Base-by-base conservation (phyloP, 2,113 vertebrate species). In the Delphinapterus leucas region DNA sequence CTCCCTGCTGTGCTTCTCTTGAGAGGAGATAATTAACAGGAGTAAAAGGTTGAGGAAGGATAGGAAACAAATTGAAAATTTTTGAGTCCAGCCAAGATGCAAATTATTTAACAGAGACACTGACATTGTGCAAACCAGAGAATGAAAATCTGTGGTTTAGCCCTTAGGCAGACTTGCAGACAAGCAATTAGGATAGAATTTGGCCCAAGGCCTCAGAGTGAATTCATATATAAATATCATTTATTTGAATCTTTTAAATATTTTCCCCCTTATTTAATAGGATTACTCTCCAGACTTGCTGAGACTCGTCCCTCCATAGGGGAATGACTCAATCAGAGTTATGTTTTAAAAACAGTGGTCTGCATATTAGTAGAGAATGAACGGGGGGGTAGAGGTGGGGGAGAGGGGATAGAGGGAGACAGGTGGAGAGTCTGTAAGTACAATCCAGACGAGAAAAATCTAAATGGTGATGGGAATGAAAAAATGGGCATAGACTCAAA, bases 81-180 rank as follows among this genome's bases (percentile, higher is more conserved):
- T 90, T 84, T 94, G 86, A 93, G 82, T 77, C 36, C 85, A 93
- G 41, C 41, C n/a, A 92, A 89, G 79, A 95, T 82, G 82, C 77
- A 95, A 97, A 93, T 97, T 74, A 95, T 83, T 93, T 86, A 95
- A 96, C 31, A 86, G 81, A 97, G 49, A 86, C 47, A 89, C 73
- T 92, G 90, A 31, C 49, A 83, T 67, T 61, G 28, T 84, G 33
- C 73, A 93, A 94, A 91, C 68, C 77, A 95, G 53, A 91, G 41
- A 92, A 86, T 60, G 28, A 47, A 87, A 93, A 67, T 61, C 49
- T 94, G 53, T 47, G 31, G 10, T 65, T 95, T 93, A 5, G 23
- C 47, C 76, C 71, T 73, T 49, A 74, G 61, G 93, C 93, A 96
- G 80, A 95, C 60, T 15, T 87, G 61, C 58, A 95, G 88, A 67